Percentiles rank a stretch among this genome's conserved stretches.
Conservation (phyloP, 2,797 vertebrate genomes). For the Cyclopterus lumpus region DNA sequence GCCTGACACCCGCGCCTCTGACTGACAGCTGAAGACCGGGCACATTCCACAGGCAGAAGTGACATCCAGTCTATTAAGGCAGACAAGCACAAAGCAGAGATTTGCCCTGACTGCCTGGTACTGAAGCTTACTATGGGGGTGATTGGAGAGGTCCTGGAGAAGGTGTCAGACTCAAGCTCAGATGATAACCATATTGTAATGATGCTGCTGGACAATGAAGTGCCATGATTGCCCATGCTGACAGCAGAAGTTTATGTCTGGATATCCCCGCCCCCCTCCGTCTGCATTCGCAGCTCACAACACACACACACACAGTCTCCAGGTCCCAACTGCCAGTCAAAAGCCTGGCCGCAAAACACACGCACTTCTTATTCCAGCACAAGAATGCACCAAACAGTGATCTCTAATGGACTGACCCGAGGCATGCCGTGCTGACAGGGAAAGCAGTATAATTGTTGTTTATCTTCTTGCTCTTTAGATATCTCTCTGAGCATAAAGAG, state of each 20-base stretch:
- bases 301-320: conserved; percentile 81
- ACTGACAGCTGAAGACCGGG: conserved; percentile 99
- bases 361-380: conserved; percentile 83
- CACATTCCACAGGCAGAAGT: conserved; percentile 98
- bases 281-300: conserved; percentile 77
- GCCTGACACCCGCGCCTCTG: conserved; percentile 96
- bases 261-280: conserved; percentile 61
- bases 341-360: conserved; percentile 79
- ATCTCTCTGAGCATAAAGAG: conserved; percentile 79
- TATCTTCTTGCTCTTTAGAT: conserved; percentile 80
- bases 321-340: conserved; percentile 89
- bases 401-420: conserved; percentile 86
- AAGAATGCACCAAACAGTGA: conserved; percentile 81
- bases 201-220: conserved; percentile 98
- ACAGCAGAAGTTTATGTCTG: conserved; percentile 88
- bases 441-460: conserved; percentile 84
- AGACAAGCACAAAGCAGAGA: conserved; percentile 99
- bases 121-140: conserved; percentile 97
- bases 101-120: conserved; percentile 97
- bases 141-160: conserved; percentile 98
- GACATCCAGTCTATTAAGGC: conserved; percentile 99
- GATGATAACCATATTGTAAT: conserved; percentile 99
- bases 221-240: conserved; percentile 93
- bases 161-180: conserved; percentile 98
- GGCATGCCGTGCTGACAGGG: conserved; percentile 79